These are phyloP conservation scores for Lagocephalus sceleratus DNA, from an alignment of 2,797 vertebrate genomes.

Conservation along the genomic window DNA sequence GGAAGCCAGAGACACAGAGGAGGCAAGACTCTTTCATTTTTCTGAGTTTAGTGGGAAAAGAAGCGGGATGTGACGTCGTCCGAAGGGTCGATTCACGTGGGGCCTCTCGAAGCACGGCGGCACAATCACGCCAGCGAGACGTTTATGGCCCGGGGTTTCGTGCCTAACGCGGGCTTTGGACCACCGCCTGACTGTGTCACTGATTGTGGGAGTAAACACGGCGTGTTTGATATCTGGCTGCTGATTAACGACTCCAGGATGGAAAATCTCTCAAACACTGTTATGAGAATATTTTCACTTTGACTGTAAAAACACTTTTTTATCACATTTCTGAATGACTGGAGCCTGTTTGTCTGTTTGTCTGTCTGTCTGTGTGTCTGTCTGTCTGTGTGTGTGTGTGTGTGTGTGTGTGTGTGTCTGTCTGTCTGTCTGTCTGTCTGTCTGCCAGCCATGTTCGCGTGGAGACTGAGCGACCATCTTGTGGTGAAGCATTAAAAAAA, in stretches of 20 bases:
- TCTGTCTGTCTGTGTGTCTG: conserved; percentile 21
- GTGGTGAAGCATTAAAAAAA: background rate
- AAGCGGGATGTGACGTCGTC: too few species aligned
- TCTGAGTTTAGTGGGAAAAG: too few species aligned
- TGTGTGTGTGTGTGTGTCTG: conserved; percentile 15
- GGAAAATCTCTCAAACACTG: conserved; percentile 22
- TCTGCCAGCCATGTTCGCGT: background rate
- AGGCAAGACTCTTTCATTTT: too few species aligned
- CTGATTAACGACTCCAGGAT: conserved; percentile 53
- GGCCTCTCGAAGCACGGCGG: too few species aligned
- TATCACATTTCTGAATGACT: conserved; percentile 2
- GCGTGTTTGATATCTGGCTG: conserved; percentile 63
- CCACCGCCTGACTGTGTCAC: conserved; percentile 19
- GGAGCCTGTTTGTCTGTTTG: too few species aligned
- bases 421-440: background rate
- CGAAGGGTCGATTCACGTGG: too few species aligned
- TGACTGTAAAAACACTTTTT: conserved; percentile 1
- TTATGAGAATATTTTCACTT: conserved; percentile 14
- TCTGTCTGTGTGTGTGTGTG: conserved; percentile 50
- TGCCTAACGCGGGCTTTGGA: conserved; percentile 18
- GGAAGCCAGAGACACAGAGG: too few species aligned
- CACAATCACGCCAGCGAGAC: conserved; percentile 5
- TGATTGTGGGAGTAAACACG: conserved; percentile 40
- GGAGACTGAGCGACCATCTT: too few species aligned
- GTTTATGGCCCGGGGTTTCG: conserved; percentile 13